phyloP scores from a whole-genome alignment of 2,113 vertebrate genomes.

The Leuciscus idus region DNA sequence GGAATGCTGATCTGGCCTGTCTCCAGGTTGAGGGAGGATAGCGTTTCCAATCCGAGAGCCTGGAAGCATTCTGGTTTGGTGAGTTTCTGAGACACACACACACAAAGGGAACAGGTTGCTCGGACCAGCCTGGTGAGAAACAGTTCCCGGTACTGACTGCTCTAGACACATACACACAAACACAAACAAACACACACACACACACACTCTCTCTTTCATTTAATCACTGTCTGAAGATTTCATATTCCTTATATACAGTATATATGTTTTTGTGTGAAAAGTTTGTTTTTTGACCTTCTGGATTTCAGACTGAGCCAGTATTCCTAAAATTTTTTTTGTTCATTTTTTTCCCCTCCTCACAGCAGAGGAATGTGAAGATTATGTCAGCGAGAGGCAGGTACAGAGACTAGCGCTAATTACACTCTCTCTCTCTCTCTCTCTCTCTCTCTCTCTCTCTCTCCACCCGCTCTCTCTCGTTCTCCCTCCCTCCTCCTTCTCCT shows the following conservation, averaged over 20 bases:
- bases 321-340: slow-evolving; percentile 13
- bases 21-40: slow-evolving; percentile 62
- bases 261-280: background rate
- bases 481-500: slow-evolving; percentile 34
- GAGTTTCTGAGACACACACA: slow-evolving; percentile 53
- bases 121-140: slow-evolving; percentile 50
- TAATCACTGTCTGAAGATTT: background rate
- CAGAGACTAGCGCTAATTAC: slow-evolving; percentile 57
- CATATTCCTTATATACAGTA: background rate
- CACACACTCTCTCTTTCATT: background rate
- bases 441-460: slow-evolving; percentile 38
- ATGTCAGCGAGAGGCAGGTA: slow-evolving; percentile 63
- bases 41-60: slow-evolving; percentile 56
- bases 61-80: slow-evolving; percentile 60
- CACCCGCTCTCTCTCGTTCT: slow-evolving; percentile 23
- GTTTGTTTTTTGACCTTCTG: background rate
- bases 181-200: background rate
- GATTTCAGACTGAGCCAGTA: slow-evolving; percentile 1
- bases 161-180: background rate
- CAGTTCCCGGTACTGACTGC: slow-evolving; percentile 50
- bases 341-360: slow-evolving; percentile 22
- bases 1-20: slow-evolving; percentile 85
- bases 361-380: slow-evolving; percentile 57
- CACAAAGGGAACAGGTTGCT: slow-evolving; percentile 55
- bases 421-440: slow-evolving; percentile 43